Evolutionary conservation across 2,888 invertebrate species (phyloP), one percentile per base, ranked within the genome.

Genomic region (Pyrochroa serraticornis): DNA sequence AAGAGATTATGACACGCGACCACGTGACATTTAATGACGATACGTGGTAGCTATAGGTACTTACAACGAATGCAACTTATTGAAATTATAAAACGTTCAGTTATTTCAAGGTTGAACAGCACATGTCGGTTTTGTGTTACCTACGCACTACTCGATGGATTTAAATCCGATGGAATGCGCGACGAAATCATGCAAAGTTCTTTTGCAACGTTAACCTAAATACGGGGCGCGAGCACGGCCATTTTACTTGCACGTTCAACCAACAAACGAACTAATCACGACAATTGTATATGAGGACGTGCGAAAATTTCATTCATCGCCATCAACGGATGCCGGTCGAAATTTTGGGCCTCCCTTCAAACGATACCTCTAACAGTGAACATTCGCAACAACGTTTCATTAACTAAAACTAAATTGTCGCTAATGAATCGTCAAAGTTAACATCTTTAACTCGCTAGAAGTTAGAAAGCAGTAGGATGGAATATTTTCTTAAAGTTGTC

Each of bases 81-180:
- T 58, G 60, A 58, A 53, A 55, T 57, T 58, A 61, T 60, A 46
- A 62, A 63, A 64, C 62, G 58, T 43, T 51, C 44, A 67, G 63
- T 49, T 65, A 65, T 64, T 67, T 65, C 65, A 67, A 67, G 67
- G 67, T 62, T 65, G 61, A 56, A 41, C 7, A 7, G 48, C 45
- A 49, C 58, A 50, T 56, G 56, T 55, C 48, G 48, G 53, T 53
- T 53, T 44, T 42, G 44, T 47, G 48, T 56, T 50, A 56, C 56
- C 22, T 13, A 42, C 58, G 33, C 10, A 14, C 10, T 9, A 10
- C 22, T 39, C 22, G 10, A 10, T 45, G n/a, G 12, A 62, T 62
- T 65, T 62, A 65, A 63, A 63, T 60, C 52, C 47, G 41, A 56
- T 58, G 62, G 61, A 64, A 62, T 64, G 61, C 52, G 49, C 45